Evolutionary conservation across 1,140 invertebrate species (phyloP), one percentile per base, ranked within the genome.

Genomic region (Galleria mellonella): DNA sequence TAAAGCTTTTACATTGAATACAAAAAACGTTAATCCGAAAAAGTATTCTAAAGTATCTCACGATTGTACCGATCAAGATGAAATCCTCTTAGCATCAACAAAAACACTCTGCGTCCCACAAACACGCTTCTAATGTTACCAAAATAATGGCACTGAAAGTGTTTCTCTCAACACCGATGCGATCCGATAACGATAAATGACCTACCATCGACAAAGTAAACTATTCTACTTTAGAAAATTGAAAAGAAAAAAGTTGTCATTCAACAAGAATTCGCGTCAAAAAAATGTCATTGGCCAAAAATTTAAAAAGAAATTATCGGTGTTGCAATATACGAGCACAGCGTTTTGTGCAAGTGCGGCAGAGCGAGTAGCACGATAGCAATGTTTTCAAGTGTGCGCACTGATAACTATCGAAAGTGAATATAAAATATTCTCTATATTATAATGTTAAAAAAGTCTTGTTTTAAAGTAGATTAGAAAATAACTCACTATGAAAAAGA

Each of bases 91-190:
- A 50, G 28, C 38, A 43, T 37, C 14, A 32, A 44, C 45, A 54
- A 50, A 31, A 53, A 45, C 30, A 31, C 9, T 12, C 37, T 35
- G 13, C 1, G 40, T 32, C 14, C 43, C 17, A 30, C 32, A 55
- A 50, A 55, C 43, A 47, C 13, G n/a, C 11, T 32, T 49, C 28
- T 53, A 43, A 47, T 45, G 51, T 62, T 60, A 62, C 59, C 17
- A 35, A 54, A 51, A 62, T 56, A 61, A 56, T 62, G 46, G 48
- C 59, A 49, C 51, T 54, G 47, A 66, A 62, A 66, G 63, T 62
- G 63, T 66, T 62, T 59, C 47, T 55, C 28, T 47, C 40, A 55
- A 66, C 63, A 59, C 63, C 51, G 63, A 66, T 66, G 32, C 23
- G 44, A 47, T 53, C 47, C 17, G 60, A 62, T 62, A 57, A 52